Conservation (phyloP, 2,888 invertebrate species). For the Cordilura impudica region DNA sequence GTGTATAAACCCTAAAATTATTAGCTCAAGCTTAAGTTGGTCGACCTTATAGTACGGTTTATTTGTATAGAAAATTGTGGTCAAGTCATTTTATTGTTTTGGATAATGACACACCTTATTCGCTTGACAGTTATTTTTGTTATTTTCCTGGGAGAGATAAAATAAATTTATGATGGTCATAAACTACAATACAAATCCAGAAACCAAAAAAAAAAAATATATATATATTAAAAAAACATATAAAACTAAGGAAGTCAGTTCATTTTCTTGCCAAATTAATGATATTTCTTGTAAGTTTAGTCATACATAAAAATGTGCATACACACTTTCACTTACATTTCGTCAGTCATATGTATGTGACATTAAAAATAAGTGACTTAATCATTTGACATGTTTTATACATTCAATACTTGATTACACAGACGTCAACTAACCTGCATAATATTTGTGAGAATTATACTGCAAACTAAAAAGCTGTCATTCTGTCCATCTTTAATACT, state of each 20-base stretch:
- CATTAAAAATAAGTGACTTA: slow-evolving; percentile 40
- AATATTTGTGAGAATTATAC: background rate
- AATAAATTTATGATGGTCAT: slow-evolving; percentile 49
- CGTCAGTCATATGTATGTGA: background rate
- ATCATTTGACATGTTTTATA: slow-evolving; percentile 20
- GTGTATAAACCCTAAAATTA: slow-evolving; percentile 18
- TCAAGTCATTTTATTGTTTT: slow-evolving; percentile 41
- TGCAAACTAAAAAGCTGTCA: slow-evolving; percentile 21
- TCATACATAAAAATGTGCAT: slow-evolving; percentile 10
- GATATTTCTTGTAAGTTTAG: slow-evolving; percentile 37
- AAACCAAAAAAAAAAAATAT: background rate
- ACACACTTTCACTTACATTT: slow-evolving; percentile 14
- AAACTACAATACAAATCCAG: slow-evolving; percentile 19
- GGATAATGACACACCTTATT: slow-evolving; percentile 38
- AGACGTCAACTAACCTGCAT: background rate
- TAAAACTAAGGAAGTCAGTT: slow-evolving; percentile 20
- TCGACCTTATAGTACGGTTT: slow-evolving; percentile 18
- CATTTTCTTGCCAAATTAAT: slow-evolving; percentile 43
- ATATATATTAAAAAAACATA: background rate
- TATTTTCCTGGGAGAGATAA: slow-evolving; percentile 31
- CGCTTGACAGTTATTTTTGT: slow-evolving; percentile 34
- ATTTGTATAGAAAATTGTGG: slow-evolving; percentile 25
- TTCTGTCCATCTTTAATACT: slow-evolving; percentile 35
- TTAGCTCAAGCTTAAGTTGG: background rate
- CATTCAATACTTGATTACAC: background rate